Base-by-base conservation (phyloP, 2,888 invertebrate species). In the Lacanobia wlatinum region DNA sequence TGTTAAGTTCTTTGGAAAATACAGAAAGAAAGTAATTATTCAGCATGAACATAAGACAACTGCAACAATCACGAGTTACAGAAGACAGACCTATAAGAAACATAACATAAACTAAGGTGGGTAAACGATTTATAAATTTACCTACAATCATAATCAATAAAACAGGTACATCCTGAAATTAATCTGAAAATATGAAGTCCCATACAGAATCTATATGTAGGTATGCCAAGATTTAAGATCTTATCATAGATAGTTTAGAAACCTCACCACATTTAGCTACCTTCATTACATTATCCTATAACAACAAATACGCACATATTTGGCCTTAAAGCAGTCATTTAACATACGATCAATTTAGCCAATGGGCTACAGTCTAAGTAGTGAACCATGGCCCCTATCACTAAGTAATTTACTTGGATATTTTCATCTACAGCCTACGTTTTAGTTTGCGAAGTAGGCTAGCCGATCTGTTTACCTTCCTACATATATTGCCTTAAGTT, bases 381-480 rank as follows among this genome's bases (percentile, higher is more conserved):
- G n/a, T 64, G 38, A 53, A 58, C 28, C 28, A 70, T 28, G 12
- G 21, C 21, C 58, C 10, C 7, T 50, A 60, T 55, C 43, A 40
- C 46, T 59, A 40, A 70, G 58, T 77, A 77, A 82, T 77, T 63
- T 62, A 63, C 50, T 60, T 7, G 59, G 38, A 53, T 70, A 46
- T 68, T 77, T 70, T 52, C 34, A 58, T 53, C 61, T 40, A 66
- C 46, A 43, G 10, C 34, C 46, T 52, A 53, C 28, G 38, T 14
- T 76, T 34, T 23, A 65, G 38, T 82, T 66, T 21, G 8, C 1
- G 18, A 65, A 82, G 53, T 78, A 53, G 48, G 46, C 28, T n/a
- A 52, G 56, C n/a, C 28, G 48, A 55, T 50, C 34, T 53, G 16
- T 56, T 46, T 40, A 40, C 12, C 18, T 38, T 38, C 50, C 43